phyloP scores from a whole-genome alignment of 2,888 invertebrate species.

The Mythimna ferrago region DNA sequence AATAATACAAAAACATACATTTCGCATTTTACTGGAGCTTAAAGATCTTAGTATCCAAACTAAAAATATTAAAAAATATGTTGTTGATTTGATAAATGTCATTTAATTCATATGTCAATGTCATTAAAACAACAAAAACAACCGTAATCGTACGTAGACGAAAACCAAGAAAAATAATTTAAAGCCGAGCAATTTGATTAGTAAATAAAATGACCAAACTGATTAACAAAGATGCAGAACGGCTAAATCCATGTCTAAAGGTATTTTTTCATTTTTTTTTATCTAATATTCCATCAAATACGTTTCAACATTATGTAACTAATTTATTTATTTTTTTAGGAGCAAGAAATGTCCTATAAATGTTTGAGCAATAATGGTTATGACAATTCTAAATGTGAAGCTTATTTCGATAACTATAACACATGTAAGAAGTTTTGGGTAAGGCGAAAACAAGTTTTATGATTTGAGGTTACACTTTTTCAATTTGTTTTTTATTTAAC shows the following conservation, averaged over 20 bases:
- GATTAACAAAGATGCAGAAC: conserved; percentile 79
- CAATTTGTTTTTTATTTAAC: neutral
- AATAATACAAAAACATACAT: no score
- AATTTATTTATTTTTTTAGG: conserved; percentile 88
- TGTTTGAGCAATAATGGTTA: conserved; percentile 93
- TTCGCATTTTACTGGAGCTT: no score
- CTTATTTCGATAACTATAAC: conserved; percentile 94
- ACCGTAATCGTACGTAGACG: neutral
- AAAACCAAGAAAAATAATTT: conserved; percentile 9
- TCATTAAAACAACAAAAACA: conserved; percentile 30
- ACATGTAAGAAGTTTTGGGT: conserved; percentile 96
- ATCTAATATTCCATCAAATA: neutral
- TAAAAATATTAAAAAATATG: no score
- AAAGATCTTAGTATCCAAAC: no score
- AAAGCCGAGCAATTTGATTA: neutral
- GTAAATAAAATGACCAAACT: conserved; percentile 74
- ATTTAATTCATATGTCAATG: neutral
- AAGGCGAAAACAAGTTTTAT: conserved; percentile 61
- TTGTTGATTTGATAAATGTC: neutral
- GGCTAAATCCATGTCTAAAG: conserved; percentile 84
- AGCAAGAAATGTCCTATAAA: conserved; percentile 93
- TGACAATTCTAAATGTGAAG: conserved; percentile 92
- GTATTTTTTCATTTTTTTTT: conserved; percentile 66
- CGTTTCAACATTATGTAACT: conserved; percentile 59
- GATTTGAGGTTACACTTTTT: conserved; percentile 11